Evolutionary conservation across 2,797 vertebrate genomes (phyloP).

Genomic region (Ciconia nigra): DNA sequence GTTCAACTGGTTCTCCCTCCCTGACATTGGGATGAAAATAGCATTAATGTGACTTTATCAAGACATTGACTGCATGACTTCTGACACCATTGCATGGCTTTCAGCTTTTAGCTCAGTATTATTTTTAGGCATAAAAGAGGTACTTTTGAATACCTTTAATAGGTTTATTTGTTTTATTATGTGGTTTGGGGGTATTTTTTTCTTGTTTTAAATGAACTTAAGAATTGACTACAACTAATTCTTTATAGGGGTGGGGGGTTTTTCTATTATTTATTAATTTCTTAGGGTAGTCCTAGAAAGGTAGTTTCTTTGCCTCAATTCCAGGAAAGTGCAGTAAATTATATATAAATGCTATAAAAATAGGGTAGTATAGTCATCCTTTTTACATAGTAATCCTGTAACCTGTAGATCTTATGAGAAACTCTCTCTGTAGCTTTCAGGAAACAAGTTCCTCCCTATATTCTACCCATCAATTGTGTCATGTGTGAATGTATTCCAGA

Average conservation of each 20-base stretch:
- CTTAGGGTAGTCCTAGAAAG: background rate
- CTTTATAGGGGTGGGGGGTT: rapidly evolving
- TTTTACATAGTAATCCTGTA: background rate
- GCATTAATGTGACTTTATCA: background rate
- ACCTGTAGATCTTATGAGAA: background rate
- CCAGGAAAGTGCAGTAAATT: background rate
- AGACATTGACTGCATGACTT: background rate
- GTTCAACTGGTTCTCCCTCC: background rate
- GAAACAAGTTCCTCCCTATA: background rate
- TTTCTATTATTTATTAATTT: background rate
- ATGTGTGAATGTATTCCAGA: background rate
- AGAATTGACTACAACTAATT: background rate
- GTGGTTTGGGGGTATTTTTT: background rate
- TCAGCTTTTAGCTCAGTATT: background rate
- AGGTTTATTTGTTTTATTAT: background rate
- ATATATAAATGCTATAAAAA: background rate
- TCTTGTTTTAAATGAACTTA: background rate
- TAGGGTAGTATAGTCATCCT: background rate
- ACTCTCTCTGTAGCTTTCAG: background rate
- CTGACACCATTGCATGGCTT: background rate
- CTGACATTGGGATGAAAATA: background rate
- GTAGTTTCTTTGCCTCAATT: background rate
- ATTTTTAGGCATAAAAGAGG: background rate
- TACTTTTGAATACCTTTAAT: background rate
- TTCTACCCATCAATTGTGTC: background rate